Percentiles rank a stretch among this genome's conserved stretches.
These are phyloP conservation scores for Chaetodon auriga DNA, from an alignment of 2,113 vertebrate genomes.

Conservation along the genomic window DNA sequence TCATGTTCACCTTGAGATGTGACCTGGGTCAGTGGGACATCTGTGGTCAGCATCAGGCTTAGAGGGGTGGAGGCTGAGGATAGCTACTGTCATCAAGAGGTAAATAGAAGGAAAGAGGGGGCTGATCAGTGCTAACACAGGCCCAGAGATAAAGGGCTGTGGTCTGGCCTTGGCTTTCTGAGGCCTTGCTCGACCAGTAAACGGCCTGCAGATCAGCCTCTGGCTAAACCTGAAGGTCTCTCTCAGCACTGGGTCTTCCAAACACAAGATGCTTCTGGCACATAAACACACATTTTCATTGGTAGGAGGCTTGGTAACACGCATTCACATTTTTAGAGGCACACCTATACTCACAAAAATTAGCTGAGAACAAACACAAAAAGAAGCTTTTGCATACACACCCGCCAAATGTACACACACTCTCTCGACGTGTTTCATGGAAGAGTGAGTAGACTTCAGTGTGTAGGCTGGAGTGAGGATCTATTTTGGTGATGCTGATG, in stretches of 20 bases:
- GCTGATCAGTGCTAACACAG: conserved; percentile 83
- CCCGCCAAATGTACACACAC: conserved; percentile 17
- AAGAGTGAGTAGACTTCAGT: conserved; percentile 70
- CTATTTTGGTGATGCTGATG: conserved; percentile 9
- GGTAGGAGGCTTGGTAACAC: conserved; percentile 46
- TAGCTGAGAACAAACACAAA: conserved; percentile 47
- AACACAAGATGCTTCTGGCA: conserved; percentile 72
- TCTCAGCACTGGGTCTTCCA: conserved; percentile 84
- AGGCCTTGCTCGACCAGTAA: conserved; percentile 75
- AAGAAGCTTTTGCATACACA: conserved; percentile 39
- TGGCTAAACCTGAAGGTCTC: conserved; percentile 86
- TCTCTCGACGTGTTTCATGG: conserved; percentile 21
- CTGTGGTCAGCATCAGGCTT: conserved; percentile 85
- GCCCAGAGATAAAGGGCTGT: conserved; percentile 87
- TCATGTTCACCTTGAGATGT: conserved; percentile 80
- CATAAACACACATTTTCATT: conserved; percentile 67
- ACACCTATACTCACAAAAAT: conserved; percentile 69
- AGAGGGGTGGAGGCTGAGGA: conserved; percentile 84
- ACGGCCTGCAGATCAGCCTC: conserved; percentile 76
- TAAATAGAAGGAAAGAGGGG: conserved; percentile 88
- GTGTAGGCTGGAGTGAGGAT: conserved; percentile 48
- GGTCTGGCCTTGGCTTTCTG: conserved; percentile 68
- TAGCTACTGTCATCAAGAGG: conserved; percentile 91
- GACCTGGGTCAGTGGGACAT: conserved; percentile 85
- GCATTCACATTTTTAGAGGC: conserved; percentile 26